Evolutionary conservation across 2,888 invertebrate genomes (phyloP).

Genomic region (Mactromeris polynyma): DNA sequence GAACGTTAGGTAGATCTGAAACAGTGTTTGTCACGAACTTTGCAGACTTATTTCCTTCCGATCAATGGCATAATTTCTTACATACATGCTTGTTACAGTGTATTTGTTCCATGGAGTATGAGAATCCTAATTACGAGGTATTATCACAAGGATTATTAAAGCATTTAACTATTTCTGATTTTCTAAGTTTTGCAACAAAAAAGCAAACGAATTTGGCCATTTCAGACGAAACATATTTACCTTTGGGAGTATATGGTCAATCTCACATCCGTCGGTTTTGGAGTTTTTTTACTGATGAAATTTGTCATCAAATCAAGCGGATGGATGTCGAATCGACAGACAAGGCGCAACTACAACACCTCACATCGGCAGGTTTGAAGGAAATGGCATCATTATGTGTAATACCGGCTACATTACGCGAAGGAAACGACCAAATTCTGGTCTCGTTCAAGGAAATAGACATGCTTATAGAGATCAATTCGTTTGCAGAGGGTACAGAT

Average conservation of each 20-base stretch:
- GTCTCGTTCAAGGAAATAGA: neutral
- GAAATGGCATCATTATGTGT: neutral
- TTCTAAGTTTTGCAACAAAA: neutral
- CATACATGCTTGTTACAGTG: neutral
- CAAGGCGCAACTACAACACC: neutral
- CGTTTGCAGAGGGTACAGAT: neutral
- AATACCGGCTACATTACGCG: neutral
- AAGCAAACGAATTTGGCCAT: neutral
- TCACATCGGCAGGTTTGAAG: neutral
- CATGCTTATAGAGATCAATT: neutral
- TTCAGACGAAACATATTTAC: neutral
- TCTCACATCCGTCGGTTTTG: neutral
- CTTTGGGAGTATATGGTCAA: neutral
- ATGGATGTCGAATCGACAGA: neutral
- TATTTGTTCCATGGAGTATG: neutral
- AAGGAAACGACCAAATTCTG: neutral
- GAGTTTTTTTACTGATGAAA: neutral
- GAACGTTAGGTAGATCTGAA: neutral
- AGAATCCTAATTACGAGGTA: neutral
- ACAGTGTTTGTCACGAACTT: neutral
- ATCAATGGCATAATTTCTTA: neutral
- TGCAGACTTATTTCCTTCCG: neutral
- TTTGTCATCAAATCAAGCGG: neutral
- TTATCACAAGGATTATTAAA: neutral
- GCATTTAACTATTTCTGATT: neutral